Base-by-base conservation (phyloP, 2,113 vertebrate genomes). In the Tinamus guttatus region DNA sequence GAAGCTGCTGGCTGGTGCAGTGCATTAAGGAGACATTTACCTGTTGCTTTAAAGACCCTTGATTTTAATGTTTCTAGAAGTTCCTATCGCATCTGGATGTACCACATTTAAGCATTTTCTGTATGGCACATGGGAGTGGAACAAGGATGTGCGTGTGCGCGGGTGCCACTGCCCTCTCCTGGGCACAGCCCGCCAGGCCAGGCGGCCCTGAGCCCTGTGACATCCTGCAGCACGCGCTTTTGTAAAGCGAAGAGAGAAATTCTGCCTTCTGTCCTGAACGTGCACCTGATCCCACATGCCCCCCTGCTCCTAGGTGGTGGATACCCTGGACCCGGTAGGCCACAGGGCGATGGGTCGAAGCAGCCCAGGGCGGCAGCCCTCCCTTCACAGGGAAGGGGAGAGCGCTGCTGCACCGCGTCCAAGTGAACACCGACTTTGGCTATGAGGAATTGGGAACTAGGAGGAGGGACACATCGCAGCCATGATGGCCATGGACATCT, bases 111-210 rank as follows among this genome's bases (percentile, higher is more conserved):
- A 92, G 83, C 85, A 49, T 93, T 97, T 95, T 79, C 54, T 68
- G 6, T 94, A 90, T 91, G 68, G 28, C 27, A 73, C 58, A 30
- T 56, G 34, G 3, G 18, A 64, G 79, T 28, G 19, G 25, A 27
- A 86, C 41, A 27, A 40, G 73, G 58, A 28, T 19, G 41, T 4
- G 4, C 20, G 27, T 40, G 73, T 41, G 79, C 7, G 47, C 0
- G 80, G 91, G 30, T 95, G 90, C 94, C 91, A 96, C 87, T 97
- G 97, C 98, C 98, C 98, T 98, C 98, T 98, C 86, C 97, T 96
- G 98, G 96, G 27, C 81, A 70, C n/a, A 95, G 91, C 40, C 52
- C 0, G 73, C 69, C 89, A 88, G 41, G 28, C 20, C 6, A 1
- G 41, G 54, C 54, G 9, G 54, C 21, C 56, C 24, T 27, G 70